These are phyloP conservation scores for Bimastos eiseni DNA, from an alignment of 2,888 invertebrate genomes.

Conservation along the genomic window DNA sequence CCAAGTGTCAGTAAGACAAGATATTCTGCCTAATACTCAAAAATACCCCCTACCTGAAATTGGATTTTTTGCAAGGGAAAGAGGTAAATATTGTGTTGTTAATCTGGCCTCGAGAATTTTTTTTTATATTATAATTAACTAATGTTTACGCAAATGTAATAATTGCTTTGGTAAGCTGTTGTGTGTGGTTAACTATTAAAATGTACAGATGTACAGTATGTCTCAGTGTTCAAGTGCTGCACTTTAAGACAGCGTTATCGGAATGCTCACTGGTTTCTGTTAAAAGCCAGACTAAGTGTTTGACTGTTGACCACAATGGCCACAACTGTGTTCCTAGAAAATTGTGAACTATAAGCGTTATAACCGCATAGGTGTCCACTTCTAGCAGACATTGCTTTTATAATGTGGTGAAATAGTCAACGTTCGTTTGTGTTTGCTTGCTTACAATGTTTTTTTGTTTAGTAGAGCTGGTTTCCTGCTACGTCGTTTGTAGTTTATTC, in stretches of 20 bases:
- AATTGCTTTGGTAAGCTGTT: background rate
- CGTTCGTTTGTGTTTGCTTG: background rate
- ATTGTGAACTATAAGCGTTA: background rate
- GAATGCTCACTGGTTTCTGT: constrained; percentile 3
- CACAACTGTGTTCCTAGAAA: background rate
- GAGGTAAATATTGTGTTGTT: background rate
- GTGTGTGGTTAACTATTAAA: background rate
- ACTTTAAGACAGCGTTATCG: background rate
- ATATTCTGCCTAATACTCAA: no score
- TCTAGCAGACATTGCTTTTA: background rate
- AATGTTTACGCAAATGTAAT: background rate
- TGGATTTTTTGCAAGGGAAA: background rate
- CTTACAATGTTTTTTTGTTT: background rate
- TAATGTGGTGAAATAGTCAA: background rate
- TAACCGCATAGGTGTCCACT: background rate
- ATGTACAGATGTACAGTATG: background rate
- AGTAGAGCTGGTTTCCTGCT: background rate
- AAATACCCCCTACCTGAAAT: no score
- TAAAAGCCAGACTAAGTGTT: background rate
- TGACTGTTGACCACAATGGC: background rate
- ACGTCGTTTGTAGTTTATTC: background rate
- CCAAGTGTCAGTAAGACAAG: no score
- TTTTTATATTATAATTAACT: no score
- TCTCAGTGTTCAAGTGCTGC: background rate
- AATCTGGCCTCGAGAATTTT: no score